Percentiles rank a stretch among this genome's conserved stretches.
Conservation (phyloP, 1,140 invertebrate genomes). For the Vanessa atalanta region DNA sequence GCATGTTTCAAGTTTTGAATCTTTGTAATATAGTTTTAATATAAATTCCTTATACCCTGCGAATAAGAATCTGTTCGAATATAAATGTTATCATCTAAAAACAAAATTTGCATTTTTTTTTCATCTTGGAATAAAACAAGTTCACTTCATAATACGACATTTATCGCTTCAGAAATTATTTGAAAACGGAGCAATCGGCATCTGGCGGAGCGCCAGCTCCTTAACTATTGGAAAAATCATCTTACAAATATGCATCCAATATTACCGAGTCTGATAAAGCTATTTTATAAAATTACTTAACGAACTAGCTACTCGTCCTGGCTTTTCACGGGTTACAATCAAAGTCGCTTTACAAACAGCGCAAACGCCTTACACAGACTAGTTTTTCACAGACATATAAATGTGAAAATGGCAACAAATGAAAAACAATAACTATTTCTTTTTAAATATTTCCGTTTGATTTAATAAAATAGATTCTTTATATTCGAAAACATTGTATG, state of each 20-base stretch:
- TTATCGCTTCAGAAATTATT: conserved; percentile 19
- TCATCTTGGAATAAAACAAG: conserved; percentile 12
- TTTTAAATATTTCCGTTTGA: conserved; percentile 40
- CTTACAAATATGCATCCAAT: conserved; percentile 14
- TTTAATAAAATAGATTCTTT: conserved; percentile 48
- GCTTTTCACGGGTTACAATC: no score
- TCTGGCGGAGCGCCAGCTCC: conserved; percentile 12
- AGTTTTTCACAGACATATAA: conserved; percentile 32
- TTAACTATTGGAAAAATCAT: conserved; percentile 23
- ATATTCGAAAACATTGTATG: conserved; percentile 46
- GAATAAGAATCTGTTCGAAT: no score
- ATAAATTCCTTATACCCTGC: no score
- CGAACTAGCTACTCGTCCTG: no score
- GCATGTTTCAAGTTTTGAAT: no score
- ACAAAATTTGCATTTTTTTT: neutral
- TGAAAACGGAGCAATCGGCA: conserved; percentile 21
- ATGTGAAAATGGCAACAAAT: conserved; percentile 52
- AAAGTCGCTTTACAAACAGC: conserved; percentile 50
- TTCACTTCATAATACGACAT: conserved; percentile 20
- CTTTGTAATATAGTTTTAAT: no score
- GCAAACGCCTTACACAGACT: conserved; percentile 40
- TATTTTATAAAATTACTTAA: neutral
- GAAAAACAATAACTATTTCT: conserved; percentile 43
- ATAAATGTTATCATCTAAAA: no score
- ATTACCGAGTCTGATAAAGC: neutral